Conservation (phyloP, 53 echinoderm and acorn worm species). For the Temnopleurus reevesii region DNA sequence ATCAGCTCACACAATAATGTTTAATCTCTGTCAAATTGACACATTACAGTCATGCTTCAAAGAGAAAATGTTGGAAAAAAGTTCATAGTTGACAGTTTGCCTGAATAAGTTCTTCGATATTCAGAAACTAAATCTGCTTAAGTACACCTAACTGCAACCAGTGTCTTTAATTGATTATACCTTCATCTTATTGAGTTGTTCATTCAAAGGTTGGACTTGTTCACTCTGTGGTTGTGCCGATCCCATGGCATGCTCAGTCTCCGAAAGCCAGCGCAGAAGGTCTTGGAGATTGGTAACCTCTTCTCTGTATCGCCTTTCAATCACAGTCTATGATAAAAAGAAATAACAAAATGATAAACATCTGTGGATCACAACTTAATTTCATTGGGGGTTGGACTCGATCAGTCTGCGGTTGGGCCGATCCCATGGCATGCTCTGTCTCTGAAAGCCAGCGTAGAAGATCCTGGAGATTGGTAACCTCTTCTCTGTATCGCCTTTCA, state of each 20-base stretch:
- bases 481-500: constrained; percentile 73
- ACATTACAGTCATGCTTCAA: no score
- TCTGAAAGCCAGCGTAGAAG: constrained; percentile 91
- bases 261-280: constrained; percentile 88
- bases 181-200: constrained; percentile 98
- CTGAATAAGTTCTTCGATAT: no score
- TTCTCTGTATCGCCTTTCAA: constrained; percentile 74
- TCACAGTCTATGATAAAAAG: constrained; percentile 64
- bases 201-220: constrained; percentile 81
- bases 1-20: no score
- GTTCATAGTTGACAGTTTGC: no score
- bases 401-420: constrained; percentile 91
- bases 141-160: no score
- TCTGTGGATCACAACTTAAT: neutral
- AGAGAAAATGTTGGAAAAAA: no score
- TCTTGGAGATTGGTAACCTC: constrained; percentile 74
- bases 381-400: constrained; percentile 75
- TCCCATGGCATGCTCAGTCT: constrained; percentile 94
- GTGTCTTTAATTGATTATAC: no score
- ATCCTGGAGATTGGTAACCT: constrained; percentile 71
- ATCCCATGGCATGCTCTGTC: constrained; percentile 95
- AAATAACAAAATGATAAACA: neutral
- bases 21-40: no score
- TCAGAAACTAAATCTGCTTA: no score
- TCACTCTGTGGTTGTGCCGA: constrained; percentile 95